Base-by-base conservation (phyloP, 2,888 invertebrate genomes). In the Suillia variegata region DNA sequence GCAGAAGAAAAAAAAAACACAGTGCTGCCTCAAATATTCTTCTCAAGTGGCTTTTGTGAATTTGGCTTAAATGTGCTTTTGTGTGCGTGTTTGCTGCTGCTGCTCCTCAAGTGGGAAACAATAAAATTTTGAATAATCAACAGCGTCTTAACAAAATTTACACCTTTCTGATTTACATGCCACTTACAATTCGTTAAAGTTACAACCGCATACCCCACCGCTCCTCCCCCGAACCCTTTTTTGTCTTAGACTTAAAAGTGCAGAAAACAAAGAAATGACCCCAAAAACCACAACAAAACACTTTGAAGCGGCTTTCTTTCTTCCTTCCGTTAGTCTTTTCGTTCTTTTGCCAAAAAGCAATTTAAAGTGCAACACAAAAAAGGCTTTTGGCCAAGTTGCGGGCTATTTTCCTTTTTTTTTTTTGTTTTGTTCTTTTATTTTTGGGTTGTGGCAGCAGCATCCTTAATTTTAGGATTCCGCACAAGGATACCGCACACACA, bases 241-340 rank as follows among this genome's bases (percentile, higher is more conserved):
- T 31, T 6, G 12, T 31, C 31, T 31, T 31, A 6, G 31, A 31
- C 31, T 31, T 6, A 8, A 12, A 31, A 8, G 31, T 31, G 31
- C 31, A 38, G 26, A 38, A 38, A 53, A 12, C 26, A 2, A 21
- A 38, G 6, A 1, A 22, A n/a, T 54, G 55, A 55, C 55, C 55
- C 34, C 48, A 56, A 56, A 56, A 56, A 5, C 48, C 56, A 56
- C 56, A 56, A 49, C 17, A 34, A n/a, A 34, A 48, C 47, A 55
- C 45, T 26, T 33, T 26, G 10, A 38, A 38, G 38, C 6, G 47
- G 33, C 15, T 31, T 31, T 21, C 47, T 33, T 26, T 6, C 12
- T 51, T 33, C 31, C 20, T n/a, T n/a, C n/a, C n/a, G n/a, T n/a
- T n/a, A n/a, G n/a, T n/a, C n/a, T n/a, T n/a, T n/a, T n/a, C n/a